phyloP scores from a whole-genome alignment of 2,888 invertebrate genomes.

The Lepidochitona cinerea region DNA sequence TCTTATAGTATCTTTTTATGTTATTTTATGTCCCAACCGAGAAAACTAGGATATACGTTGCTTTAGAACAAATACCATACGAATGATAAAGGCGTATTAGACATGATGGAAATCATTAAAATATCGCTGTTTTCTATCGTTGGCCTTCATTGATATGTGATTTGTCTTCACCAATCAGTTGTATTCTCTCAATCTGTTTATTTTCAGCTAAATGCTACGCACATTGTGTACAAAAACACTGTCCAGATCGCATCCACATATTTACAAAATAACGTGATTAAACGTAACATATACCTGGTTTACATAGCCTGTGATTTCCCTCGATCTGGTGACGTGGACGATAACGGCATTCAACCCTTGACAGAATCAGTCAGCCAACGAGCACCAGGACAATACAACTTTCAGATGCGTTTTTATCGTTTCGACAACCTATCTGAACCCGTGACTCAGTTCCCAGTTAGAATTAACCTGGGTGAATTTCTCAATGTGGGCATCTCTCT shows the following conservation, averaged over 20 bases:
- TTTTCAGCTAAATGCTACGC: conserved; percentile 57
- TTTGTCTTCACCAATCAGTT: too few relatives aligned
- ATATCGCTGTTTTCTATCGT: too few relatives aligned
- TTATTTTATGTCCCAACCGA: too few relatives aligned
- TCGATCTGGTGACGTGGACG: conserved; percentile 31
- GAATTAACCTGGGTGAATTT: conserved; percentile 54
- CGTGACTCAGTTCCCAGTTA: conserved; percentile 47
- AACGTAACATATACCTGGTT: conserved; percentile 53
- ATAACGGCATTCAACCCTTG: conserved; percentile 38
- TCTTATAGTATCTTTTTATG: too few relatives aligned
- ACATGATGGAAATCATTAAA: too few relatives aligned
- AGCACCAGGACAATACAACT: conserved; percentile 45
- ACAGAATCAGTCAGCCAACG: conserved; percentile 51
- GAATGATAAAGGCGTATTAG: too few relatives aligned
- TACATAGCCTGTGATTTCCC: conserved; percentile 54
- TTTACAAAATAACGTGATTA: conserved; percentile 37
- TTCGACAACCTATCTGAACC: conserved; percentile 42
- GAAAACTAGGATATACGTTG: too few relatives aligned
- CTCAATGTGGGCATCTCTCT: conserved; percentile 54
- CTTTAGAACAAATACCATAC: too few relatives aligned
- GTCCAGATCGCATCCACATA: conserved; percentile 50
- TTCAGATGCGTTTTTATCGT: conserved; percentile 48
- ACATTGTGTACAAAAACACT: conserved; percentile 57
- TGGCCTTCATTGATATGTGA: too few relatives aligned
- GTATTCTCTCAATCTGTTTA: too few relatives aligned